Evolutionary conservation across 1,140 invertebrate genomes (phyloP).

Genomic region (Diorhabda carinulata): DNA sequence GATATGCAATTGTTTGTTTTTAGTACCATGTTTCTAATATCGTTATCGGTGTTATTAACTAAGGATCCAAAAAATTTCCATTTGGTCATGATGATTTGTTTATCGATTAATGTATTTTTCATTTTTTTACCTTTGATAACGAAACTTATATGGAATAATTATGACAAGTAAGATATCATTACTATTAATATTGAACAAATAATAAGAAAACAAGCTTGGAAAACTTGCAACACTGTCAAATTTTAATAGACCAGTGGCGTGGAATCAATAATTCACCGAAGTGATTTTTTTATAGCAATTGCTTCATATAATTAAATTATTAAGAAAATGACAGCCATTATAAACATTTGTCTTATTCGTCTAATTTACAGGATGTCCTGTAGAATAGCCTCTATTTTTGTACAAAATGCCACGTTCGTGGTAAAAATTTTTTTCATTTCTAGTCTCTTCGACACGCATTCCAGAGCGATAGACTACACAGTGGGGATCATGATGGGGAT

Average conservation of each 20-base stretch:
- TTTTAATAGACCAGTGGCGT: too few relatives aligned
- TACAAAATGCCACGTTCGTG: background rate
- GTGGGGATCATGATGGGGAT: slow-evolving; percentile 34
- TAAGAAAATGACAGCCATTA: too few relatives aligned
- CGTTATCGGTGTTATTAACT: slow-evolving; percentile 30
- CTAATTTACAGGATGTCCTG: too few relatives aligned
- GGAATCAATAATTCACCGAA: too few relatives aligned
- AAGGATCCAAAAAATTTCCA: slow-evolving; percentile 20
- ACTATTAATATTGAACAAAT: background rate
- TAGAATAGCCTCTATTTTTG: too few relatives aligned
- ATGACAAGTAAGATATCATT: slow-evolving; percentile 28
- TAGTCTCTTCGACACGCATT: slow-evolving; percentile 35
- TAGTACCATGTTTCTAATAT: slow-evolving; percentile 52
- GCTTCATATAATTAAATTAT: too few relatives aligned
- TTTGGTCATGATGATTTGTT: slow-evolving; percentile 21
- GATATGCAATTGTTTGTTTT: slow-evolving; percentile 71
- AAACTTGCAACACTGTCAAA: too few relatives aligned
- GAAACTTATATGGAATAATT: slow-evolving; percentile 25
- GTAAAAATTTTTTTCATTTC: background rate
- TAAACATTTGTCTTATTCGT: too few relatives aligned
- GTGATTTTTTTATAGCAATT: too few relatives aligned
- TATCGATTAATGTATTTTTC: slow-evolving; percentile 28
- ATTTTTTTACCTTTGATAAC: slow-evolving; percentile 30
- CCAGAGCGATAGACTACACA: slow-evolving; percentile 32
- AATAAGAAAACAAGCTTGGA: too few relatives aligned